Base-by-base conservation (phyloP, 2,113 vertebrate genomes). In the Cricetomys ansorgei region DNA sequence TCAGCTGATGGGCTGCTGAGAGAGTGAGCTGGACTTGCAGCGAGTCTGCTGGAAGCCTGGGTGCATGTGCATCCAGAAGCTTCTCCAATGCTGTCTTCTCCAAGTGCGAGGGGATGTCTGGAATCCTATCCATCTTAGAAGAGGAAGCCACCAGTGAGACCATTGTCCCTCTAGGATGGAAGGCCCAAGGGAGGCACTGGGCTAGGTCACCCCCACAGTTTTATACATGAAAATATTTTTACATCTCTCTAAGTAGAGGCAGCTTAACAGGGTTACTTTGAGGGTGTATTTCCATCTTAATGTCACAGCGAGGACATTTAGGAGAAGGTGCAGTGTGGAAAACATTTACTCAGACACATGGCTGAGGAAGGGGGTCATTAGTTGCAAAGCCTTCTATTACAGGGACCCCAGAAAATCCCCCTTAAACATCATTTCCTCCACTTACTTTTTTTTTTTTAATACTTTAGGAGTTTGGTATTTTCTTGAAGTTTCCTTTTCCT, bases 401-500 rank as follows among this genome's bases (percentile, higher is more conserved):
- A 48, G 91, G 96, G 45, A 92, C 89, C 53, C 89, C 87, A 91
- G 91, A 73, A 70, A 97, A 97, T 95, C 91, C 92, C 80, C 59
- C 72, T 92, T 79, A 67, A 97, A 89, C 81, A 75, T 65, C 0
- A 97, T 96, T 98, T 98, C 96, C 97, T 97, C 85, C 19, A 88
- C 92, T 96, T 94, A 69, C 13, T 31, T 67, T 13, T 50, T 53
- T 21, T 23, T 55, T 45, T 50, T 19, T 43, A 97, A 94, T 57
- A 94, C 87, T 94, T 53, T 79, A 97, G 48, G 94, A 96, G 96
- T 96, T 96, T 96, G 37, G 76, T 67, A 96, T 93, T 98, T 98
- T 98, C 97, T 97, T 89, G 96, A 79, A 70, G 96, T 95, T 98
- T 98, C 97, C 98, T 98, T 98, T 97, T 96, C 97, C 97, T 98